Evolutionary conservation across 2,888 invertebrate genomes (phyloP), one percentile per base, ranked within the genome.

Genomic region (Mechanitis messenoides): DNA sequence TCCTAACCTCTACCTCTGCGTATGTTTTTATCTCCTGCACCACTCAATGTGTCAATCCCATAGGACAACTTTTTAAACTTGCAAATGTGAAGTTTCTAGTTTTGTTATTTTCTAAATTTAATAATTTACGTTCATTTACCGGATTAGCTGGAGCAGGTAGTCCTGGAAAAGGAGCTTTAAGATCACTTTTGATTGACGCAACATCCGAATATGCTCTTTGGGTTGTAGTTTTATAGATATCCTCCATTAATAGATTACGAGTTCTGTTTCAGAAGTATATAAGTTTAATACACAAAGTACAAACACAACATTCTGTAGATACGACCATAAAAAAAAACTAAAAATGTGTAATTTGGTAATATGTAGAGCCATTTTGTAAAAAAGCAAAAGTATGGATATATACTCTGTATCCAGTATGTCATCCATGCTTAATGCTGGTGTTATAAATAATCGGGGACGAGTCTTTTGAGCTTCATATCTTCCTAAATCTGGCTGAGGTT

Each of bases 401-500:
- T 53, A 71, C 71, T 65, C 62, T 7, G 56, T 33, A 7, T 73
- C 70, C 1, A 67, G 64, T 6, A 77, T 69, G 62, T 79, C 78
- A 46, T 83, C 83, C 65, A 81, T 63, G 60, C 72, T 71, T 20
- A 72, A 63, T 0, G 75, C 79, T 0, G 82, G 82, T 0, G 78
- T 75, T 73, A 83, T 79, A 3, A 70, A 58, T 4, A 72, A 58
- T 3, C 73, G 68, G 2, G 73, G 73, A 2, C 73, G 69, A 2
- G 71, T 70, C 45, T 68, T 66, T 33, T 63, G 64, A 0, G 62
- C 68, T 4, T 55, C 12, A 38, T 68, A 69, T 45, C 58, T 67
- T 11, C 69, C 69, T 7, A 66, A 7, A 61, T 77, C 75, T 33
- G 59, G 56, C 1, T 67, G 68, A n/a, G 69, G 61, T 2, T 56